Conservation (phyloP, 1,140 invertebrate species). For the Chironomus tepperi region DNA sequence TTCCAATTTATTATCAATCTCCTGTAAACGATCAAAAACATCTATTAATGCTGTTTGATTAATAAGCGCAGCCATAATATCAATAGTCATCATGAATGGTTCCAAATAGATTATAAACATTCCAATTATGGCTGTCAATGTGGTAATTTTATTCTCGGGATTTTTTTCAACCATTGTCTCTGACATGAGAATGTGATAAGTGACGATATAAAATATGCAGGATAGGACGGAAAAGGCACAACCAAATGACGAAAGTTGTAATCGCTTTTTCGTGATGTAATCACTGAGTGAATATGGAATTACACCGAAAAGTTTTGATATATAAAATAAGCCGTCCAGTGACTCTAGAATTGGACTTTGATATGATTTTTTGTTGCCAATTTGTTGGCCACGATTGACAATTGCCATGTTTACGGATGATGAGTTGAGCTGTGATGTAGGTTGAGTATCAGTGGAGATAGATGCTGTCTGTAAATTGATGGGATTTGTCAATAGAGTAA, state of each 20-base stretch:
- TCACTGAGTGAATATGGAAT: not conserved
- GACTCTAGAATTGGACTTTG: not conserved
- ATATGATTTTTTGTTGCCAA: not conserved
- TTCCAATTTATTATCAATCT: constrained; percentile 34
- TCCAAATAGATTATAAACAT: constrained; percentile 38
- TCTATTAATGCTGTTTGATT: constrained; percentile 34
- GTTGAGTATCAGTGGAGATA: too few species aligned
- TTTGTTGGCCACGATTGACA: not conserved
- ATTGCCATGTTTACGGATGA: not conserved
- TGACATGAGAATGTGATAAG: not conserved
- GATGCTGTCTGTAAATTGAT: too few species aligned
- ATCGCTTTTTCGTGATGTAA: constrained; percentile 11
- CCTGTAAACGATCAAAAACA: constrained; percentile 35
- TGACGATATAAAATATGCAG: not conserved
- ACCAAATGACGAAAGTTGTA: not conserved
- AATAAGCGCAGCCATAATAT: constrained; percentile 33
- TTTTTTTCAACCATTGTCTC: not conserved
- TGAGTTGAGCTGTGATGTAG: not conserved
- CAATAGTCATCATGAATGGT: constrained; percentile 38
- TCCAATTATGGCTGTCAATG: constrained; percentile 39
- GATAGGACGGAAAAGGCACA: not conserved
- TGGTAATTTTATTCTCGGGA: constrained; percentile 28
- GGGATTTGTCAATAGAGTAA: too few species aligned
- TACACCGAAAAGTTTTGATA: not conserved
- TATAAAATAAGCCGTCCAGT: not conserved